phyloP scores from a whole-genome alignment of 2,888 invertebrate species.

The Myopa testacea region DNA sequence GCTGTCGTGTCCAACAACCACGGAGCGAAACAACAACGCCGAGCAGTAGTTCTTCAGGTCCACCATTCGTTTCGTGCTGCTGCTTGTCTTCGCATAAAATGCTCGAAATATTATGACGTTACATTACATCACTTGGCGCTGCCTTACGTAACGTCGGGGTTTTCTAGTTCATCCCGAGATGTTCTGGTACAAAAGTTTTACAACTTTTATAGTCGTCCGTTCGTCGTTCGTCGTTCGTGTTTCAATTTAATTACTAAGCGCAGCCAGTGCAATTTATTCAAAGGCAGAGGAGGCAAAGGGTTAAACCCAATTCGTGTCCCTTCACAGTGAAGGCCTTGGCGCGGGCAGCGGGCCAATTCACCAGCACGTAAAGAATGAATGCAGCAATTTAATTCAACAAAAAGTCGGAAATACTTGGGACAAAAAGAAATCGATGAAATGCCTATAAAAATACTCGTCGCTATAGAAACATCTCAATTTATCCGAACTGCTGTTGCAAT shows the following conservation, averaged over 20 bases:
- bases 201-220: conserved; percentile 33
- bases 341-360: background rate
- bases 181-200: conserved; percentile 33
- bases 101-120: conserved; percentile 34
- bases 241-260: conserved; percentile 37
- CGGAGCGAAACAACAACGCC: conserved; percentile 4
- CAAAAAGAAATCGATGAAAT: background rate
- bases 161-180: background rate
- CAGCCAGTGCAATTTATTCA: conserved; percentile 17
- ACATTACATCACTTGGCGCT: conserved; percentile 29
- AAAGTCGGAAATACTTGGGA: background rate
- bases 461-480: background rate
- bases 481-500: no score
- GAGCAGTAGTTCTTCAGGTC: background rate
- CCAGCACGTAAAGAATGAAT: no score
- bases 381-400: background rate
- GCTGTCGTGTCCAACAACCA: conserved; percentile 22
- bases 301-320: conserved; percentile 4
- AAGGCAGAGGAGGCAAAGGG: conserved; percentile 11
- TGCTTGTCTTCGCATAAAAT: conserved; percentile 34
- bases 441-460: background rate
- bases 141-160: conserved; percentile 4
- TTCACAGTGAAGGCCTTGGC: background rate
- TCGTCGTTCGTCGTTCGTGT: conserved; percentile 19
- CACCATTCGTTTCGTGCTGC: conserved; percentile 7